Base-by-base conservation (phyloP, 2,888 invertebrate species). In the Odiellus spinosus region DNA sequence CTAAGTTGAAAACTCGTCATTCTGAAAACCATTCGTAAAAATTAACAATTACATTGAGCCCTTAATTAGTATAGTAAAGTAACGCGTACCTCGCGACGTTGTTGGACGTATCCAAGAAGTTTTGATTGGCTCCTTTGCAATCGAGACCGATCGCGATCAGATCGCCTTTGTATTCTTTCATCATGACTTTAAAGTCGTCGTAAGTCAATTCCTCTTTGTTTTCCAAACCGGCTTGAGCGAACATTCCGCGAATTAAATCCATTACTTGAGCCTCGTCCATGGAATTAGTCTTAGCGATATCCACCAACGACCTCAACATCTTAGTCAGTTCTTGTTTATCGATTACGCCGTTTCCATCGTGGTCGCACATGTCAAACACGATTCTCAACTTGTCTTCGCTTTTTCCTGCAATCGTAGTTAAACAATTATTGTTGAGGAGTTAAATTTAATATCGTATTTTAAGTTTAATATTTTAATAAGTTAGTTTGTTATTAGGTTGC, bases 311-410 rank as follows among this genome's bases (percentile, higher is more conserved):
- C 38, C 88, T 72, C 61, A 95, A 70, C 84, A 95, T 90, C 64
- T 90, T 88, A 18, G 85, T 87, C 17, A 95, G 71, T 62, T 93
- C 91, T 2, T 78, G 81, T 60, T 91, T 90, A 61, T 91, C 90
- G 48, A 93, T 93, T 1, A 87, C 85, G 0, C 91, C 88, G 59
- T 88, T 88, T 14, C 86, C 76, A 62, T 93, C 87, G 58, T 88
- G 85, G 63, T 93, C 93, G 60, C 93, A 93, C 93, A 95, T 93
- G 64, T 93, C 88, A 62, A 93, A 93, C 55, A 95, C 87, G 32
- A 93, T 90, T 4, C 90, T 74, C 33, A 93, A 69, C 60, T 91
- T 91, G 61, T 90, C 88, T 59, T 90, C 90, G 1, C 88, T 88
- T 58, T 85, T 85, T 15, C 60, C 60, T 55, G 34, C 18, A 44